phyloP scores from a whole-genome alignment of 2,797 vertebrate genomes.

The Channallabes apus region DNA sequence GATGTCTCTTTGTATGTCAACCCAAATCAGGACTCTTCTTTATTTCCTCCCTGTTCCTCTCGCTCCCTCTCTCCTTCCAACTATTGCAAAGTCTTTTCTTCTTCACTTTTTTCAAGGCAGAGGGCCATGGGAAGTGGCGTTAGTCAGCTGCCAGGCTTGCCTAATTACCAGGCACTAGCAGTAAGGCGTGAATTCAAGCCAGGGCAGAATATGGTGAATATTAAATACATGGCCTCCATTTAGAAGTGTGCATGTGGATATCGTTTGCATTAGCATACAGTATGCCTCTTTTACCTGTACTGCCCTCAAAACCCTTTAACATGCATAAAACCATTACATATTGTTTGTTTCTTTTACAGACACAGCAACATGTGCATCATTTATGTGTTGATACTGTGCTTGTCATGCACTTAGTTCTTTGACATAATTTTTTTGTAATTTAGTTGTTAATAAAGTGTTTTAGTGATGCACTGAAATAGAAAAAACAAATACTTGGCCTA shows the following conservation, averaged over 20 bases:
- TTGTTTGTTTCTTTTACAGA: slow-evolving; percentile 38
- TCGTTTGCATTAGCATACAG: slow-evolving; percentile 77
- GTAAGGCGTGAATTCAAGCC: slow-evolving; percentile 82
- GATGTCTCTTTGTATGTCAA: slow-evolving; percentile 6
- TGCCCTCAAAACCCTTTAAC: slow-evolving; percentile 35
- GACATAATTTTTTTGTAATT: not conserved
- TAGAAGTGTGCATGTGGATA: slow-evolving; percentile 82
- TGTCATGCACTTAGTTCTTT: slow-evolving; percentile 23
- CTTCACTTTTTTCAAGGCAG: slow-evolving; percentile 80
- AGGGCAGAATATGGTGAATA: slow-evolving; percentile 84
- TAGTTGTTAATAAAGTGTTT: not conserved
- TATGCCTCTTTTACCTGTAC: slow-evolving; percentile 59
- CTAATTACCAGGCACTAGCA: slow-evolving; percentile 80
- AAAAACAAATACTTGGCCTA: not conserved
- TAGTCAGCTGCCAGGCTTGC: slow-evolving; percentile 81
- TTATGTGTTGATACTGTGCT: slow-evolving; percentile 27
- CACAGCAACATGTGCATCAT: slow-evolving; percentile 40
- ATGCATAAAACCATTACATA: slow-evolving; percentile 45
- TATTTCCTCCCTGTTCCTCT: slow-evolving; percentile 18
- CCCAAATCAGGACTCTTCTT: not conserved
- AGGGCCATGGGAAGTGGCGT: slow-evolving; percentile 79
- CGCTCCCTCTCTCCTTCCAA: slow-evolving; percentile 37
- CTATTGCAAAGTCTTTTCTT: slow-evolving; percentile 79
- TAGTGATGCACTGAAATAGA: slow-evolving; percentile 23
- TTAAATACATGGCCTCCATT: slow-evolving; percentile 72